Evolutionary conservation across 1,140 invertebrate genomes (phyloP).

Genomic region (Pseudomyrmex concolor): DNA sequence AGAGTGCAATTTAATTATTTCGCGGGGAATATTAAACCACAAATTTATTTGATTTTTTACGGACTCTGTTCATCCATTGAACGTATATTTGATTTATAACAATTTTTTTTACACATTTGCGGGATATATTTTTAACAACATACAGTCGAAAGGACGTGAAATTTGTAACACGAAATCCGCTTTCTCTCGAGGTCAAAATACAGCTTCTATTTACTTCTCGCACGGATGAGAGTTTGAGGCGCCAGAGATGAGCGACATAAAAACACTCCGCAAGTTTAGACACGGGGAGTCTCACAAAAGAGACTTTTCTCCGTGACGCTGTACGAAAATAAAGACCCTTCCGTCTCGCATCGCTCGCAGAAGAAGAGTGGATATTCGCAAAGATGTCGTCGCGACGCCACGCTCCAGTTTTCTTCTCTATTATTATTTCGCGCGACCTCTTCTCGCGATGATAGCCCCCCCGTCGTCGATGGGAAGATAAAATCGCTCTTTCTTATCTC

Average conservation of each 20-base stretch:
- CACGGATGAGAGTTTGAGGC: not conserved
- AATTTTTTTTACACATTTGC: no score
- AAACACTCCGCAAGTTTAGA: constrained; percentile 42
- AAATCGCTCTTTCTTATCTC: not conserved
- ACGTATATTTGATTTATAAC: not conserved
- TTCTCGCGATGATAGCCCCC: constrained; percentile 3
- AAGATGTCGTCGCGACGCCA: constrained; percentile 31
- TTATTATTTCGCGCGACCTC: constrained; percentile 59
- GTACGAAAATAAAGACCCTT: constrained; percentile 17
- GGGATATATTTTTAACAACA: not conserved
- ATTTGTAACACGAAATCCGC: not conserved
- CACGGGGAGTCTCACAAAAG: constrained; percentile 16
- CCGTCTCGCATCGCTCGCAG: not conserved
- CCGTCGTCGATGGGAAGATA: constrained; percentile 11
- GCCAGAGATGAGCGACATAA: not conserved
- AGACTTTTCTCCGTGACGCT: not conserved
- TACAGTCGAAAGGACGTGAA: not conserved
- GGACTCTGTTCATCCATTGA: no score
- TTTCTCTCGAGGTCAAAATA: not conserved
- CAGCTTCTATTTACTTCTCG: not conserved
- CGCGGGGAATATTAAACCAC: not conserved
- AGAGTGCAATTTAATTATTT: not conserved
- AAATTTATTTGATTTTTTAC: not conserved
- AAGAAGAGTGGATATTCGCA: not conserved
- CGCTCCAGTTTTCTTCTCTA: constrained; percentile 61